phyloP scores from a whole-genome alignment of 2,797 vertebrate species.

The Denticeps clupeoides region DNA sequence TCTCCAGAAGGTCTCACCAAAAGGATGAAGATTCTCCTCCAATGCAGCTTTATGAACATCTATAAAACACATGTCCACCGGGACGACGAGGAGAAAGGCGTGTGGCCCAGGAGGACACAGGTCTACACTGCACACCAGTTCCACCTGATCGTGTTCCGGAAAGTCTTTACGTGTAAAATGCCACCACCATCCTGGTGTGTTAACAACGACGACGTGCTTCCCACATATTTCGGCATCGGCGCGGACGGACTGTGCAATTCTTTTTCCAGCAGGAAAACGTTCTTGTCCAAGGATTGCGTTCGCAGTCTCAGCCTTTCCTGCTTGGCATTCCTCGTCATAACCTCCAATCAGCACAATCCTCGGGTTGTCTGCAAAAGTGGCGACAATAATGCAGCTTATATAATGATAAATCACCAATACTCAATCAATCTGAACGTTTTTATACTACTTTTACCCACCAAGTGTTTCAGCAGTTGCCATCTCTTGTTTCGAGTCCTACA shows the following conservation, averaged over 20 bases:
- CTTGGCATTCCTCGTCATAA: background rate
- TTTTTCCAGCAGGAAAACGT: slow-evolving; percentile 29
- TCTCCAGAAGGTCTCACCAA: slow-evolving; percentile 6
- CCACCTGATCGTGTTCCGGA: slow-evolving; percentile 28
- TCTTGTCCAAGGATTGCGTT: slow-evolving; percentile 34
- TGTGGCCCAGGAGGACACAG: slow-evolving; percentile 34
- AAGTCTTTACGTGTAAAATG: slow-evolving; percentile 24
- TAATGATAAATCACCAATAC: no score
- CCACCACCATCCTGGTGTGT: slow-evolving; percentile 43
- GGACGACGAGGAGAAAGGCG: slow-evolving; percentile 33
- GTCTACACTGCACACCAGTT: slow-evolving; percentile 29
- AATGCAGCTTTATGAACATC: slow-evolving; percentile 8
- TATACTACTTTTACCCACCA: no score
- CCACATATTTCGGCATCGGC: slow-evolving; percentile 18
- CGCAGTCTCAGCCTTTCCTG: slow-evolving; percentile 25
- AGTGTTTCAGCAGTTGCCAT: no score
- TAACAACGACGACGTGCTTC: slow-evolving; percentile 30
- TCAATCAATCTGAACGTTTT: no score
- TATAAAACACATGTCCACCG: background rate
- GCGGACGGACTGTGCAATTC: slow-evolving; percentile 30
- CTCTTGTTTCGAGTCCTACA: no score
- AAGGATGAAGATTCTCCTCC: slow-evolving; percentile 27
- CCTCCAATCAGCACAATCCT: slow-evolving; percentile 37
- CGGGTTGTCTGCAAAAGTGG: no score
- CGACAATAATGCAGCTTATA: no score